Conservation (phyloP, 2,888 invertebrate species). For the Hyalella azteca region DNA sequence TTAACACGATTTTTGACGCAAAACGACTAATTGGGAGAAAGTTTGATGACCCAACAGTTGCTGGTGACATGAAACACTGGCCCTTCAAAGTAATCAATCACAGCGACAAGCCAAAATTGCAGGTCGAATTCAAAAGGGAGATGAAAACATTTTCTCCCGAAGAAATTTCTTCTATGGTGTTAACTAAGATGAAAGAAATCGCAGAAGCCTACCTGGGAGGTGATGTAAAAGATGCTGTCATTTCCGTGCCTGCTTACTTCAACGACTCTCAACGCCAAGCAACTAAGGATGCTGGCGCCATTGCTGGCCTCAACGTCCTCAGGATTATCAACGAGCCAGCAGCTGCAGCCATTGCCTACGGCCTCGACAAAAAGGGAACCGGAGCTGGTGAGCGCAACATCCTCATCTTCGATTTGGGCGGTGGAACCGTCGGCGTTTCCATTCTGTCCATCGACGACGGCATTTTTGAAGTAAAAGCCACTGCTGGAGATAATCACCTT, state of each 20-base stretch:
- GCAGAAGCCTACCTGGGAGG: conserved; percentile 87
- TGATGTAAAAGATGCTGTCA: conserved; percentile 82
- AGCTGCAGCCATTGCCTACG: conserved; percentile 71
- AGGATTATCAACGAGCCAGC: conserved; percentile 91
- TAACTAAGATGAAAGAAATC: too few relatives aligned
- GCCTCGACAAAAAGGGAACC: conserved; percentile 66
- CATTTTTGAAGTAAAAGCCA: conserved; percentile 70
- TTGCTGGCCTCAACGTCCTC: conserved; percentile 82
- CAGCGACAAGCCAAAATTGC: conserved; percentile 66
- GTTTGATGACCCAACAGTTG: conserved; percentile 65
- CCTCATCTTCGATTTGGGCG: conserved; percentile 71
- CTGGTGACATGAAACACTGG: conserved; percentile 71
- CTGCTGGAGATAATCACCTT: conserved; percentile 89
- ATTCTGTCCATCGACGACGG: conserved; percentile 70
- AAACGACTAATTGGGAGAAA: conserved; percentile 66
- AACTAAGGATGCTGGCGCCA: conserved; percentile 80
- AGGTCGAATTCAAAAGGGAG: conserved; percentile 70
- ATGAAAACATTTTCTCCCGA: conserved; percentile 70
- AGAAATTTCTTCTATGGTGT: conserved; percentile 71
- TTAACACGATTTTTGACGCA: conserved; percentile 64
- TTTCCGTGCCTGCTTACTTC: conserved; percentile 90
- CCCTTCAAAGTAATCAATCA: conserved; percentile 67
- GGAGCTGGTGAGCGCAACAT: conserved; percentile 67
- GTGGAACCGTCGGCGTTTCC: conserved; percentile 71
- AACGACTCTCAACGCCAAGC: conserved; percentile 90